A percentile compares a stretch with the other conserved stretches of the same genome.
Evolutionary conservation across 2,113 vertebrate genomes (phyloP).

Genomic region (Carassius carassius): DNA sequence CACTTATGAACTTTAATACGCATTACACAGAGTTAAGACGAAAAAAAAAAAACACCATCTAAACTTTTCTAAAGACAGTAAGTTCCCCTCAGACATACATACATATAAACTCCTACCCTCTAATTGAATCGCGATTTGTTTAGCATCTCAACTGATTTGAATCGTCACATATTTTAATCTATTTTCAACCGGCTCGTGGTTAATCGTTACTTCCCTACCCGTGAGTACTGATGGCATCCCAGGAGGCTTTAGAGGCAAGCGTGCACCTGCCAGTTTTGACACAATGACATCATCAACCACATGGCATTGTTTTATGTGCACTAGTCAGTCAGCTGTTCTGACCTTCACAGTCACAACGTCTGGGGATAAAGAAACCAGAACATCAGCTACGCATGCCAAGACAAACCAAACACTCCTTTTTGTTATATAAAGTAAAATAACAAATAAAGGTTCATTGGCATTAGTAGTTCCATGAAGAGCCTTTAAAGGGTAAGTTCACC

Average conservation of each 20-base stretch:
- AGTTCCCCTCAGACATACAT: too few relatives aligned
- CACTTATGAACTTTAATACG: too few relatives aligned
- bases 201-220: too few relatives aligned
- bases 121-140: too few relatives aligned
- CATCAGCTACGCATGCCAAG: background rate
- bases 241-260: background rate
- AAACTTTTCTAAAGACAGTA: too few relatives aligned
- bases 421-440: background rate
- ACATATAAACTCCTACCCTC: too few relatives aligned
- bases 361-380: slow-evolving; percentile 27
- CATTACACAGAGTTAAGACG: too few relatives aligned
- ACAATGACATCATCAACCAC: slow-evolving; percentile 53
- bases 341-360: slow-evolving; percentile 53
- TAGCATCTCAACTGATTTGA: too few relatives aligned
- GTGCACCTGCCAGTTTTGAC: slow-evolving; percentile 47
- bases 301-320: slow-evolving; percentile 32
- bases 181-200: too few relatives aligned
- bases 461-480: background rate
- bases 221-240: background rate
- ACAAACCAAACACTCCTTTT: background rate
- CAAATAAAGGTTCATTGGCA: background rate
- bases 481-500: background rate
- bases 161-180: too few relatives aligned
- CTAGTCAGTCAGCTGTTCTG: slow-evolving; percentile 61
- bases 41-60: too few relatives aligned